phyloP scores from a whole-genome alignment of 2,113 vertebrate species.

The Electrona antarctica region DNA sequence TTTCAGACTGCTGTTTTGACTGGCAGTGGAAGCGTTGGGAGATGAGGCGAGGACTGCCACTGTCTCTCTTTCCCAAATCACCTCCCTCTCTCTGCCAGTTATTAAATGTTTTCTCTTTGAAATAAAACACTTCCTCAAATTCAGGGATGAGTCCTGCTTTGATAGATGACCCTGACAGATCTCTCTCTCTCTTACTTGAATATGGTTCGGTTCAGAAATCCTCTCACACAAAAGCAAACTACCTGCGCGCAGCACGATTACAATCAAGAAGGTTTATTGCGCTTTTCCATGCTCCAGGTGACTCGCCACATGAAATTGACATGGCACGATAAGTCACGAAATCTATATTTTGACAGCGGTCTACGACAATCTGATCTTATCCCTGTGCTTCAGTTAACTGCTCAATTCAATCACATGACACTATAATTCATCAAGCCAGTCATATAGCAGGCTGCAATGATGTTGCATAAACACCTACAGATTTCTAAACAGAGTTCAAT shows the following conservation, averaged over 20 bases:
- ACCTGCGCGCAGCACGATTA: neutral
- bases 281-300: neutral
- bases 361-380: conserved; percentile 42
- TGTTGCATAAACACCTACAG: conserved; percentile 15
- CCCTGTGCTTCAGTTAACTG: conserved; percentile 29
- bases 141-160: conserved; percentile 8
- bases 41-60: conserved; percentile 33
- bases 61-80: conserved; percentile 10
- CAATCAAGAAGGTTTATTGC: conserved; percentile 1
- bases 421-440: conserved; percentile 39
- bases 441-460: conserved; percentile 32
- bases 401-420: conserved; percentile 17
- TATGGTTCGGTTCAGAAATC: neutral
- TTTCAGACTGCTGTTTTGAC: conserved; percentile 54
- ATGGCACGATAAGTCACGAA: conserved; percentile 10
- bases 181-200: neutral
- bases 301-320: conserved; percentile 14
- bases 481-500: conserved; percentile 21
- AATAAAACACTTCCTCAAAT: conserved; percentile 40
- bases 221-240: neutral
- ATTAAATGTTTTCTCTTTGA: conserved; percentile 30
- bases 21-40: conserved; percentile 13
- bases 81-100: conserved; percentile 5
- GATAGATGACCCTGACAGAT: conserved; percentile 27
- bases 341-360: conserved; percentile 14